Evolutionary conservation across 1,140 invertebrate genomes (phyloP).

Genomic region (Megalopta genalis): DNA sequence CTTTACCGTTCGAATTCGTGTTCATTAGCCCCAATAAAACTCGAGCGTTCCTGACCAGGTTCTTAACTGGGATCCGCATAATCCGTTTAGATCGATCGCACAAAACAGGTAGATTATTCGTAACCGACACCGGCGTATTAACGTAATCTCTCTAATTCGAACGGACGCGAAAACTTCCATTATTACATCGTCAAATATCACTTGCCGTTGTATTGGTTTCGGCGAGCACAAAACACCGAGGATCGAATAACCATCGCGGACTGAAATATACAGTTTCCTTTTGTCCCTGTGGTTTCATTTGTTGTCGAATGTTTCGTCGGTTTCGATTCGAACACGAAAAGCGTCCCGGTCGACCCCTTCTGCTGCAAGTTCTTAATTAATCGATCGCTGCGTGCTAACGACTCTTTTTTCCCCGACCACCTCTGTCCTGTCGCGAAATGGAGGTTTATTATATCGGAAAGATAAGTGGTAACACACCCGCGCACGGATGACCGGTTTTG

Average conservation of each 20-base stretch:
- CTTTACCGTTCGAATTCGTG: too few species aligned
- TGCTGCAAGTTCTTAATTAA: conserved; percentile 18
- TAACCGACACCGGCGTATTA: conserved; percentile 21
- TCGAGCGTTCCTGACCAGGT: neutral
- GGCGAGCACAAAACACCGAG: too few species aligned
- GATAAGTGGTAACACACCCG: neutral
- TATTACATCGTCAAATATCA: neutral
- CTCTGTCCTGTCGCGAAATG: neutral
- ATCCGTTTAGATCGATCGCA: conserved; percentile 7
- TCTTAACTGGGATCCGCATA: conserved; percentile 10
- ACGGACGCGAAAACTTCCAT: conserved; percentile 10
- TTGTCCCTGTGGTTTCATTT: too few species aligned
- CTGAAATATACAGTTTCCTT: neutral
- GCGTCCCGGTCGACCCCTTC: too few species aligned
- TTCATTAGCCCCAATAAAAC: too few species aligned
- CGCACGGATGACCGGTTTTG: neutral
- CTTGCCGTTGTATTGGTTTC: neutral
- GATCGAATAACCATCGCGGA: neutral
- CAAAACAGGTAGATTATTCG: conserved; percentile 19
- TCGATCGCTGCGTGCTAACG: neutral
- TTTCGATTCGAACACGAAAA: conserved; percentile 18
- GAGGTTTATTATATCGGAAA: neutral
- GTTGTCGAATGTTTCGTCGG: neutral
- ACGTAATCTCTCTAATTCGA: conserved; percentile 29
- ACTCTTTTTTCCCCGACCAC: conserved; percentile 5